Evolutionary conservation across 2,888 invertebrate genomes (phyloP).

Genomic region (Argyra leucocephala): DNA sequence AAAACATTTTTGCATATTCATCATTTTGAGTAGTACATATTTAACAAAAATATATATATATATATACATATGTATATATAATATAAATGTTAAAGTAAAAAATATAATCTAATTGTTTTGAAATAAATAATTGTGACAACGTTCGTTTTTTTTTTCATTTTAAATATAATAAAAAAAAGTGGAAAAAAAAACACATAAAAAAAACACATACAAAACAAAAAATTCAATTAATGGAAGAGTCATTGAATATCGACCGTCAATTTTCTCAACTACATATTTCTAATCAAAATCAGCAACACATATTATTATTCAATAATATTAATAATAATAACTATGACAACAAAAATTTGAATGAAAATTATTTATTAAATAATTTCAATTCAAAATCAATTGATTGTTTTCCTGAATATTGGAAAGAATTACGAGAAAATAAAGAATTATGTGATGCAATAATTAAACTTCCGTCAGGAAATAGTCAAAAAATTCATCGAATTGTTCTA

Average conservation of each 20-base stretch:
- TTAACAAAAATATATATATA: too few species aligned
- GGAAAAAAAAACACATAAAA: background rate
- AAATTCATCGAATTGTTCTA: slow-evolving; percentile 60
- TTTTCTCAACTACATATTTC: background rate
- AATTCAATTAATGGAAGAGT: background rate
- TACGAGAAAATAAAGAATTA: slow-evolving; percentile 54
- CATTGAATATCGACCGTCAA: background rate
- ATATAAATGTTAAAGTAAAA: background rate
- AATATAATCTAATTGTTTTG: background rate
- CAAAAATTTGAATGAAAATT: background rate
- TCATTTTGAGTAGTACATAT: too few species aligned
- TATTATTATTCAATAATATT: too few species aligned
- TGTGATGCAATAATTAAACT: slow-evolving; percentile 63
- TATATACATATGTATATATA: too few species aligned
- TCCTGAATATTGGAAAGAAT: slow-evolving; percentile 58
- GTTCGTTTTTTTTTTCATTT: background rate
- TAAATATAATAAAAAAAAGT: background rate
- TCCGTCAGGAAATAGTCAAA: slow-evolving; percentile 52
- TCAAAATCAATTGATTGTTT: slow-evolving; percentile 36
- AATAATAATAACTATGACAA: background rate
- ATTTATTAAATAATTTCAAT: background rate
- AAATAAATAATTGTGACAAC: background rate
- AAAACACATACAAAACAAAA: background rate
- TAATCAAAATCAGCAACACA: background rate
- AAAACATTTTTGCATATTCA: too few species aligned